Conservation (phyloP, 1,140 invertebrate species). For the Zaprionus vittiger region DNA sequence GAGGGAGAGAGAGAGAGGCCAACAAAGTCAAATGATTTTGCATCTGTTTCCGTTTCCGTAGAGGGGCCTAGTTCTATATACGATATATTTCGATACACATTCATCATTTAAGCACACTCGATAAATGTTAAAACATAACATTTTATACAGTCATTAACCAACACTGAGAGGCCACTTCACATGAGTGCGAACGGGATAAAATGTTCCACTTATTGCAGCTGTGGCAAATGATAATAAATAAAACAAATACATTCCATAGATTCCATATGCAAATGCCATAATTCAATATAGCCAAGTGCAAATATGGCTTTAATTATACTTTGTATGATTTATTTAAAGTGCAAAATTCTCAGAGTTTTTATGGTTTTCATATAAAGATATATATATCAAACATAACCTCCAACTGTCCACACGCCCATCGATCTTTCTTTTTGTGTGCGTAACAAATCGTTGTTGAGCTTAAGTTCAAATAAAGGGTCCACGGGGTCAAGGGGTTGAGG, state of each 20-base stretch:
- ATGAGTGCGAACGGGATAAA: background rate
- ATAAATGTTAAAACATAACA: background rate
- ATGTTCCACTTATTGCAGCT: background rate
- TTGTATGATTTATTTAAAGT: background rate
- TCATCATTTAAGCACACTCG: background rate
- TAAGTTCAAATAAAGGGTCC: slow-evolving; percentile 35
- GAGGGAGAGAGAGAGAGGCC: background rate
- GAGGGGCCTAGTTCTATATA: background rate
- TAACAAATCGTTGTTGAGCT: background rate
- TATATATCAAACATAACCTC: background rate
- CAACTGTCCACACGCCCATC: background rate
- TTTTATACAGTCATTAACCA: background rate
- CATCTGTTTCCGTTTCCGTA: slow-evolving; percentile 3
- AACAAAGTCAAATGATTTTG: slow-evolving; percentile 27
- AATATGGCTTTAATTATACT: background rate
- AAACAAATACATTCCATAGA: background rate
- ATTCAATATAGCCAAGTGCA: background rate
- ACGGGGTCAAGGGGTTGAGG: slow-evolving; percentile 31
- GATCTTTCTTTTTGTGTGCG: slow-evolving; percentile 1
- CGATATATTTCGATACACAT: background rate
- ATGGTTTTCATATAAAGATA: background rate
- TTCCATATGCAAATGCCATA: background rate
- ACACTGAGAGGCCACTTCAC: background rate
- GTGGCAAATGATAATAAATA: background rate
- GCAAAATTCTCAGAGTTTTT: no score